A percentile compares a stretch with the other conserved stretches of the same genome.
Evolutionary conservation across 2,113 vertebrate species (phyloP).

Genomic region (Ciconia boyciana): DNA sequence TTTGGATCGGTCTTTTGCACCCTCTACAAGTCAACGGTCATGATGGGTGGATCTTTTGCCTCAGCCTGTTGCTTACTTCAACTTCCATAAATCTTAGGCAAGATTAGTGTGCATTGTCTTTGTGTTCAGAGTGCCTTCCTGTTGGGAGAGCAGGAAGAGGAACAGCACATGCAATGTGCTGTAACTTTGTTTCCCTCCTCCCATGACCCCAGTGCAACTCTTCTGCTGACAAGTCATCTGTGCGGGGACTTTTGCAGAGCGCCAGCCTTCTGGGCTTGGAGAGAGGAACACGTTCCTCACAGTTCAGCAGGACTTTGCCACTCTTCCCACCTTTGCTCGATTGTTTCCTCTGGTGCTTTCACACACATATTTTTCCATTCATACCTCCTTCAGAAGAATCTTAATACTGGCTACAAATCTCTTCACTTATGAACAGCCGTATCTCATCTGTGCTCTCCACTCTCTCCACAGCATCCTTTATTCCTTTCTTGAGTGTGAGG

Average conservation of each 20-base stretch:
- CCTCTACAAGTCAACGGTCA: neutral
- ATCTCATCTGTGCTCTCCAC: neutral
- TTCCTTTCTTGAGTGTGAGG: neutral
- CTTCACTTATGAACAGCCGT: neutral
- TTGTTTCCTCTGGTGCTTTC: neutral
- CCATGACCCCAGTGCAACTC: neutral
- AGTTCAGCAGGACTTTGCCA: neutral
- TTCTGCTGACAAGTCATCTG: neutral
- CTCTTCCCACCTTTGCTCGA: neutral
- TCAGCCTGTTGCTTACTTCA: neutral
- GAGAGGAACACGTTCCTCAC: neutral
- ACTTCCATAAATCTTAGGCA: neutral
- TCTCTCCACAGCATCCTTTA: neutral
- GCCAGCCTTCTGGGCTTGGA: neutral
- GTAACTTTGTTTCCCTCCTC: neutral
- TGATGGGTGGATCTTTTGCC: neutral
- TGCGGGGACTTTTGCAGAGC: neutral
- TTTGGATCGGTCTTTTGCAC: neutral
- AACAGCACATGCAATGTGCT: neutral
- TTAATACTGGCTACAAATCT: neutral
- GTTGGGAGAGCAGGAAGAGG: neutral
- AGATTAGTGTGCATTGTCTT: rapidly evolving
- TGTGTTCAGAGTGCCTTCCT: neutral
- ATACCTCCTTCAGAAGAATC: neutral
- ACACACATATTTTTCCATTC: neutral